Conservation (phyloP, 2,113 vertebrate genomes). For the Hylia prasina region DNA sequence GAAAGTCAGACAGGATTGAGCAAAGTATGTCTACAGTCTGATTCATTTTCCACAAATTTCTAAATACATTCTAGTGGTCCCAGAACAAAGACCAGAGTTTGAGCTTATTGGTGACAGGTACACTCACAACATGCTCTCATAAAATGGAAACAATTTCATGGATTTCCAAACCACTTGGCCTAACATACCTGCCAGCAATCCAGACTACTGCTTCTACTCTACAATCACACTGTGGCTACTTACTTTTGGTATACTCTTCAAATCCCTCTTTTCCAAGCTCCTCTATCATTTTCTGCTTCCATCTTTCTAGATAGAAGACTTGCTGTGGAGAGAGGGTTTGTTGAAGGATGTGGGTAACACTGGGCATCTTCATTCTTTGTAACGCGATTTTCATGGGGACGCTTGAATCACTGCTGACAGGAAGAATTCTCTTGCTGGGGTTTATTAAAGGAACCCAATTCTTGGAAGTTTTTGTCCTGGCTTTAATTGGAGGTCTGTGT, state of each 20-base stretch:
- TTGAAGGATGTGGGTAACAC: constrained; percentile 90
- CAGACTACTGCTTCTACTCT: not conserved
- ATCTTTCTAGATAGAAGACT: constrained; percentile 85
- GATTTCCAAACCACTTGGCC: not conserved
- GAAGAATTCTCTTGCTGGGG: constrained; percentile 29
- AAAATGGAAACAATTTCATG: not conserved
- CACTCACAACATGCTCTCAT: not conserved
- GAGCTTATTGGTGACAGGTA: not conserved
- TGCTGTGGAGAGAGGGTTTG: constrained; percentile 85
- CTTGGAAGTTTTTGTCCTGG: constrained; percentile 47
- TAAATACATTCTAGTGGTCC: not conserved
- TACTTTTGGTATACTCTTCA: constrained; percentile 84
- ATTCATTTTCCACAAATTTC: not conserved
- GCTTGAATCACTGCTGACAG: constrained; percentile 6
- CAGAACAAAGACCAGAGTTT: not conserved
- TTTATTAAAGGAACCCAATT: constrained; percentile 77
- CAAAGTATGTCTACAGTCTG: not conserved
- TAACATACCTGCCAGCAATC: accelerated
- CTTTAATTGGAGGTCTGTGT: constrained; percentile 22
- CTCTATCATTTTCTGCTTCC: constrained; percentile 86
- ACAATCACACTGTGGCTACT: not conserved
- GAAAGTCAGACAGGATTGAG: not conserved
- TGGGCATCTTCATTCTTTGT: constrained; percentile 65
- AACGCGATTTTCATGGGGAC: constrained; percentile 73
- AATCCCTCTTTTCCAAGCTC: constrained; percentile 91